These are phyloP conservation scores for Deilephila porcellus DNA, from an alignment of 2,888 invertebrate species.

Conservation along the genomic window DNA sequence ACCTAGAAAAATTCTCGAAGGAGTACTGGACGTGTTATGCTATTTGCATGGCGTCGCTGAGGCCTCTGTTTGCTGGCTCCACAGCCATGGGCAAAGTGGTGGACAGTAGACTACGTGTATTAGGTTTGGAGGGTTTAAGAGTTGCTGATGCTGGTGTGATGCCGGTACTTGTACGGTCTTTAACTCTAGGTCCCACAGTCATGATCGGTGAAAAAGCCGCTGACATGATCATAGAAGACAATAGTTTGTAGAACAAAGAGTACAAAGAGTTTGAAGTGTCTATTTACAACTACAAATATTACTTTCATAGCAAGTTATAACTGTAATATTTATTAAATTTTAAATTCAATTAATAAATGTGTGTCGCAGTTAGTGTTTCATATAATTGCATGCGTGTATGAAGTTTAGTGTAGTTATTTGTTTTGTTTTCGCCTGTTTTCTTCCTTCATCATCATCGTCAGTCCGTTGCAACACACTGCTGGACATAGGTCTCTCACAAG, in stretches of 20 bases:
- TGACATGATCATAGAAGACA: conserved; percentile 27
- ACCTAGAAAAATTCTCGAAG: conserved; percentile 26
- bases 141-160: conserved; percentile 43
- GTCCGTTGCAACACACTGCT: no score
- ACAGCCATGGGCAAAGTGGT: conserved; percentile 41
- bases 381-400: no score
- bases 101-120: conserved; percentile 39
- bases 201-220: conserved; percentile 85
- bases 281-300: no score
- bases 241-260: neutral
- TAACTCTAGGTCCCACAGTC: conserved; percentile 79
- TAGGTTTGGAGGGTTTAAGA: conserved; percentile 37
- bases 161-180: conserved; percentile 33
- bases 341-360: no score
- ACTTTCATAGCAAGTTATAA: no score
- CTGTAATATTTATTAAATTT: no score
- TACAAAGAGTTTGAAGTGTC: no score
- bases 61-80: conserved; percentile 38
- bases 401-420: no score
- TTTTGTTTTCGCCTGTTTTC: no score
- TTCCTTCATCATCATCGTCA: no score
- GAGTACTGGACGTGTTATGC: conserved; percentile 39
- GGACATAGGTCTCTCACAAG: no score
- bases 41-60: conserved; percentile 30
- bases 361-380: no score